phyloP scores from a whole-genome alignment of 2,113 vertebrate species.

The Connochaetes taurinus region DNA sequence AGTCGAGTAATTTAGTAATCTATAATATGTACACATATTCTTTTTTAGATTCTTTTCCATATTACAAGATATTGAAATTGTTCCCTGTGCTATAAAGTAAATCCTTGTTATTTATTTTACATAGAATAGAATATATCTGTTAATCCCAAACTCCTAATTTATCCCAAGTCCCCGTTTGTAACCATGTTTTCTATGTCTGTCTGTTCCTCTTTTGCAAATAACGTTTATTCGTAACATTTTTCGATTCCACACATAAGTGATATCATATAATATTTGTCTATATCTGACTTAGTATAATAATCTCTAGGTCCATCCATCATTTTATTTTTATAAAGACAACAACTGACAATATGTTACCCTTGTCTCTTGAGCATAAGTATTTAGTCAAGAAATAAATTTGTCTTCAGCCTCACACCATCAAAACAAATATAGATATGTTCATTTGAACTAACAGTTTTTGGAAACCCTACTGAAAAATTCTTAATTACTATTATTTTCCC shows the following conservation, averaged over 20 bases:
- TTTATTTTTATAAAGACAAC: background rate
- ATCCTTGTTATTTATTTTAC: background rate
- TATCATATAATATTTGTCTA: background rate
- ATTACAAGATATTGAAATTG: background rate
- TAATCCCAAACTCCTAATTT: background rate
- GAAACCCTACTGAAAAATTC: background rate
- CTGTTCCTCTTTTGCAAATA: background rate
- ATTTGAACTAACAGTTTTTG: background rate
- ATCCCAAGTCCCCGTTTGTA: background rate
- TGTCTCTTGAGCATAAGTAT: background rate
- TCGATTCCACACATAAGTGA: background rate
- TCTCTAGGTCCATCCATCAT: background rate
- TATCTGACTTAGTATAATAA: background rate
- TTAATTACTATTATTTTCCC: background rate
- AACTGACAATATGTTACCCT: too few relatives aligned
- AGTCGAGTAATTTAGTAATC: background rate
- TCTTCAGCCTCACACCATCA: background rate
- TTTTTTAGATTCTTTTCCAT: background rate
- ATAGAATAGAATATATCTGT: background rate
- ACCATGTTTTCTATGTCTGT: background rate
- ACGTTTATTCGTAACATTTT: background rate
- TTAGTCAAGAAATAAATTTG: background rate
- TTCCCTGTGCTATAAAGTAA: background rate
- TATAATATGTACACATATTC: background rate
- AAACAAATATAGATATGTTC: background rate